phyloP scores from a whole-genome alignment of 2,888 invertebrate species.

The Nineta flava region DNA sequence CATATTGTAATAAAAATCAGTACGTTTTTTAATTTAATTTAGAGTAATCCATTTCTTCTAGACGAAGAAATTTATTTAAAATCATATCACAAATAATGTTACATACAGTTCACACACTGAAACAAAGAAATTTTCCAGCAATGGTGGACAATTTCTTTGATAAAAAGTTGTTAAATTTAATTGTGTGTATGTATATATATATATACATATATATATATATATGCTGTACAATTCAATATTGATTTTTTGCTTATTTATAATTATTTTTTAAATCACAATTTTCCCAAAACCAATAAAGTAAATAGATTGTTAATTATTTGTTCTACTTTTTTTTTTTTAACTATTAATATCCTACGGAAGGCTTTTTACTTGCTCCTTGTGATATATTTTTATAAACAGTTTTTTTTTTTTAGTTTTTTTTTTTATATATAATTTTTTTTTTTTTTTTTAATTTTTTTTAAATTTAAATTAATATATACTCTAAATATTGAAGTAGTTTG shows the following conservation, averaged over 20 bases:
- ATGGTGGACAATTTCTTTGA: neutral
- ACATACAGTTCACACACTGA: too few species aligned
- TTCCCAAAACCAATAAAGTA: slow-evolving; percentile 3
- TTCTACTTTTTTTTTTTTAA: neutral
- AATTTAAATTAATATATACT: neutral
- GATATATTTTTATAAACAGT: neutral
- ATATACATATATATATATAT: too few species aligned
- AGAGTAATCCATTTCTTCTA: too few species aligned
- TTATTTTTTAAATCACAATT: slow-evolving; percentile 2
- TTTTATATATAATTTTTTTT: neutral
- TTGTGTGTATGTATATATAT: too few species aligned
- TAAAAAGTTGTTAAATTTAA: neutral
- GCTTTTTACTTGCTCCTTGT: slow-evolving; percentile 5
- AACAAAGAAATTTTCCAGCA: too few species aligned
- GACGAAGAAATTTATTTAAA: too few species aligned
- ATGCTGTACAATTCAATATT: neutral
- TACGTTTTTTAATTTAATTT: too few species aligned
- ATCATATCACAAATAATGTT: too few species aligned
- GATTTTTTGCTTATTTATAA: neutral
- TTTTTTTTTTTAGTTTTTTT: neutral
- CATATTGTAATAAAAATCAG: too few species aligned
- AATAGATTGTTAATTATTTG: neutral
- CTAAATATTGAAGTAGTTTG: too few species aligned
- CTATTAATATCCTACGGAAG: slow-evolving; percentile 4
- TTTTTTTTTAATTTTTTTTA: neutral